Evolutionary conservation across 2,113 vertebrate species (phyloP).

Genomic region (Channa maculata): DNA sequence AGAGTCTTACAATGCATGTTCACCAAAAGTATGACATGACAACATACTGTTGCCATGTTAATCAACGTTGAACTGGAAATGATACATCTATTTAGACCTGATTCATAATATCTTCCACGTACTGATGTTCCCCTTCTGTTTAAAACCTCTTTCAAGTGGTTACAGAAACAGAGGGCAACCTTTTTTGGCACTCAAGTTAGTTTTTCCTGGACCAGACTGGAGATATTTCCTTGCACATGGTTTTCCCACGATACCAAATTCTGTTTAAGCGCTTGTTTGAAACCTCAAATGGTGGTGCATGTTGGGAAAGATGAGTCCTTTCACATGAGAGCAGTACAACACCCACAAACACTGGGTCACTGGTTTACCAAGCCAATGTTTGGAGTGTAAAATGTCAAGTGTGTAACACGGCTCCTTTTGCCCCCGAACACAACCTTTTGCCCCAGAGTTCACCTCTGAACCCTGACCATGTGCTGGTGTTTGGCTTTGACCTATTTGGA

Average conservation of each 20-base stretch:
- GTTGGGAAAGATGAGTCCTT: conserved; percentile 64
- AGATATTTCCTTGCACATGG: conserved; percentile 63
- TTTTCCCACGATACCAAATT: conserved; percentile 71
- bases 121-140: conserved; percentile 53
- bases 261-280: conserved; percentile 63
- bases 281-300: conserved; percentile 63
- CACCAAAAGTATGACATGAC: conserved; percentile 5
- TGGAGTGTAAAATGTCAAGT: conserved; percentile 51
- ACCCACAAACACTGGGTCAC: conserved; percentile 48
- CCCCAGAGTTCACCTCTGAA: conserved; percentile 61
- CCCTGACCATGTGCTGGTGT: conserved; percentile 32
- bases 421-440: conserved; percentile 11
- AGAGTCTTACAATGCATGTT: background rate
- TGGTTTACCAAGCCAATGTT: conserved; percentile 56
- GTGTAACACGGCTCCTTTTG: conserved; percentile 13
- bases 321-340: conserved; percentile 33
- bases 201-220: conserved; percentile 66
- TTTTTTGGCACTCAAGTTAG: conserved; percentile 53
- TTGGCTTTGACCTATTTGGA: conserved; percentile 53
- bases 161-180: conserved; percentile 52
- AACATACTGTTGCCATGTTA: conserved; percentile 17
- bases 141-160: conserved; percentile 66
- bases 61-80: conserved; percentile 38
- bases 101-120: conserved; percentile 48
- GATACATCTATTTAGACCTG: conserved; percentile 38